phyloP scores from a whole-genome alignment of 2,113 vertebrate species.

The Peromyscus leucopus region DNA sequence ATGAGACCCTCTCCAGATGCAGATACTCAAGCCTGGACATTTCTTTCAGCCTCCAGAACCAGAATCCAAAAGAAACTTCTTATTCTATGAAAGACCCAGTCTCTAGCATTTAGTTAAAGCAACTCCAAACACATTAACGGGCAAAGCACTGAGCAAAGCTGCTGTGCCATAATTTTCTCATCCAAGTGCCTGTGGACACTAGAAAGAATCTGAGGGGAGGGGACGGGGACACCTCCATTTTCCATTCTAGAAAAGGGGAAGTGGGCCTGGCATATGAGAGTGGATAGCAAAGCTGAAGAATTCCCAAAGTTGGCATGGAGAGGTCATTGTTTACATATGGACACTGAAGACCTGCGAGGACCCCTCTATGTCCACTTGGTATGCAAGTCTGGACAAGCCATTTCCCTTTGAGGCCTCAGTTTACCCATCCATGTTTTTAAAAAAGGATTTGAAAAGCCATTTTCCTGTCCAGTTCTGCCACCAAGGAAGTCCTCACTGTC shows the following conservation, averaged over 20 bases:
- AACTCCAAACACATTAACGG: not conserved
- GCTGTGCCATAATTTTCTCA: accelerated
- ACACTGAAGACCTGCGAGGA: not conserved
- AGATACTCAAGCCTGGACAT: not conserved
- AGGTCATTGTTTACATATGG: not conserved
- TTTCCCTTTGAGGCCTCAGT: not conserved
- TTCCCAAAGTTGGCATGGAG: not conserved
- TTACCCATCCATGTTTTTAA: not conserved
- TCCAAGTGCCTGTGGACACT: not conserved
- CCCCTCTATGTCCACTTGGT: not conserved
- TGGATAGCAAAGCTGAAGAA: not conserved
- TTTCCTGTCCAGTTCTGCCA: not conserved
- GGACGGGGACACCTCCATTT: not conserved
- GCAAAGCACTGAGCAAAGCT: accelerated
- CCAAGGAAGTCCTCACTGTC: accelerated
- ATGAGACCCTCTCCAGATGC: not conserved
- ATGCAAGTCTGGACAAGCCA: not conserved
- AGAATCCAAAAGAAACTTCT: not conserved
- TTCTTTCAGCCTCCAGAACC: not conserved
- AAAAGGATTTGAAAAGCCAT: too few relatives aligned
- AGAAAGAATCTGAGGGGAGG: not conserved
- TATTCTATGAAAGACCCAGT: not conserved
- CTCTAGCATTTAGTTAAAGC: not conserved
- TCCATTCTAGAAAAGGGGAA: conserved; percentile 18
- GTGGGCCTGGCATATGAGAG: not conserved